phyloP scores from a whole-genome alignment of 2,113 vertebrate genomes.

The Muntiacus reevesi region DNA sequence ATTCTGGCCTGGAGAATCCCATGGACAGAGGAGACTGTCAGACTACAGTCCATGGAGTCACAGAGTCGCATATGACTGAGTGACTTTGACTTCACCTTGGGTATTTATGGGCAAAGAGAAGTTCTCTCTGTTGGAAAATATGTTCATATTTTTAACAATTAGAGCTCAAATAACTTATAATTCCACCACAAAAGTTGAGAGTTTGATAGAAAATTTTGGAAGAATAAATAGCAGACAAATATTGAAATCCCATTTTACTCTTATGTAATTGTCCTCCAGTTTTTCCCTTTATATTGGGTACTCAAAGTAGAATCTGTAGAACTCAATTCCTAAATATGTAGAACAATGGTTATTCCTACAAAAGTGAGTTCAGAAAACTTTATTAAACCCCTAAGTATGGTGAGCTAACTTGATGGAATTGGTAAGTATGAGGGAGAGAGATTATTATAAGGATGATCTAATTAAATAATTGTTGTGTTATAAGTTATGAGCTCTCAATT shows the following conservation, averaged over 20 bases:
- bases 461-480: constrained; percentile 74
- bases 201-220: background rate
- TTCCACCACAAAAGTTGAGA: background rate
- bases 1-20: background rate
- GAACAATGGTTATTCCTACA: no score
- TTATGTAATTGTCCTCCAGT: no score
- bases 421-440: background rate
- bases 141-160: background rate
- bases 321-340: no score
- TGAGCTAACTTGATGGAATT: constrained; percentile 13
- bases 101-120: background rate
- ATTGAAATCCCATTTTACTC: no score
- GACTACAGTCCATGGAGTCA: background rate
- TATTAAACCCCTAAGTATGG: no score
- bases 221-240: background rate
- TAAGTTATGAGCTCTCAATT: constrained; percentile 74
- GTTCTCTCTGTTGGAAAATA: background rate
- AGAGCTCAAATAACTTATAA: background rate
- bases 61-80: background rate
- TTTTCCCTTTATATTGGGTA: no score
- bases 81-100: background rate
- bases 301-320: no score
- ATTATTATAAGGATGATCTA: constrained; percentile 62
- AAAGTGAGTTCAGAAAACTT: no score
- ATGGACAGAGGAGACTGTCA: background rate